Conservation (phyloP, 2,888 invertebrate genomes). For the Eupithecia centaureata region DNA sequence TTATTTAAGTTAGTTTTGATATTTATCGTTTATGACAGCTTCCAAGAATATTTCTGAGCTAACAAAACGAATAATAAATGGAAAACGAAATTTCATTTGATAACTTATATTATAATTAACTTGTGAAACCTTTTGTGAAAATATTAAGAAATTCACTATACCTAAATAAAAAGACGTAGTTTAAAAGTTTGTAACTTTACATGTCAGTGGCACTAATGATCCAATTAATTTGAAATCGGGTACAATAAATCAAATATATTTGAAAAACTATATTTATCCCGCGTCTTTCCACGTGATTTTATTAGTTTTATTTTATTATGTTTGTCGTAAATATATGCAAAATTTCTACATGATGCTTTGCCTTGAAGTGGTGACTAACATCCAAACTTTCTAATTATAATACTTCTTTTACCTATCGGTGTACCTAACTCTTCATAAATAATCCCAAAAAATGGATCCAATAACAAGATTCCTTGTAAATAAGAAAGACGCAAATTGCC, state of each 20-base stretch:
- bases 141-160: no score
- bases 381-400: not conserved
- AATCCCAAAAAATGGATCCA: not conserved
- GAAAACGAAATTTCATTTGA: not conserved
- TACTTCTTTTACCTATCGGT: no score
- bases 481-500: slow-evolving; percentile 2
- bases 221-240: no score
- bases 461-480: not conserved
- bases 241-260: no score
- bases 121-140: not conserved
- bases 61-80: no score
- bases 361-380: not conserved
- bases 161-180: no score
- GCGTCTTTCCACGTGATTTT: no score
- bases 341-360: not conserved
- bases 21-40: not conserved
- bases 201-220: no score
- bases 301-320: no score
- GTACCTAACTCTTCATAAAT: not conserved
- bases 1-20: not conserved
- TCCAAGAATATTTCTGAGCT: not conserved
- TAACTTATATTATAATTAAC: not conserved
- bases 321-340: no score
- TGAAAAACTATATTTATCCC: no score
- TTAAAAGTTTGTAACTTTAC: no score